Evolutionary conservation across 2,888 invertebrate genomes (phyloP).

Genomic region (Agriotes lineatus): DNA sequence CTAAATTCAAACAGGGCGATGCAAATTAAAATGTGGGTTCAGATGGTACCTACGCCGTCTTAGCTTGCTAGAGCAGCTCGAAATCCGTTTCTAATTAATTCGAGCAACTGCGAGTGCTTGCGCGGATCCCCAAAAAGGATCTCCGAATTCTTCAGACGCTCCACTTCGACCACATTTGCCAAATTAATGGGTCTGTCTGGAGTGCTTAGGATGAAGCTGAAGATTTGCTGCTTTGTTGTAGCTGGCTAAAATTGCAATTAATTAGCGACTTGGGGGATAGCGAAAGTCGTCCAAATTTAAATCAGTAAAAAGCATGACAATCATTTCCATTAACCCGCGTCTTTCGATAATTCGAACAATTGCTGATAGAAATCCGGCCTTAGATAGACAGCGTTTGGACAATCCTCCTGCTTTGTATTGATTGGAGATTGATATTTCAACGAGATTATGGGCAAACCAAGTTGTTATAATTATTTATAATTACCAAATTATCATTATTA

Average conservation of each 20-base stretch:
- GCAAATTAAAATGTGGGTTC: slow-evolving; percentile 12
- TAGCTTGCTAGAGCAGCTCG: neutral
- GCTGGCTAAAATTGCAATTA: neutral
- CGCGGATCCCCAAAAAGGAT: neutral
- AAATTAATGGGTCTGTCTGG: neutral
- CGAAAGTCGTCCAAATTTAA: neutral
- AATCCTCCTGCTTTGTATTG: neutral
- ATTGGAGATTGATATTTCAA: too few relatives aligned
- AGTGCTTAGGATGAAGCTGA: neutral
- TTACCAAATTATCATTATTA: too few relatives aligned
- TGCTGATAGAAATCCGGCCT: neutral
- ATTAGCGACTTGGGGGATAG: neutral
- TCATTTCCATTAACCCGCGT: neutral
- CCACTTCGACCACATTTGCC: neutral
- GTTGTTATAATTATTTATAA: too few relatives aligned
- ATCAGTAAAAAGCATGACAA: neutral
- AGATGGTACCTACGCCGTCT: neutral
- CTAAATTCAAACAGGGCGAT: neutral
- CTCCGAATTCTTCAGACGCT: slow-evolving; percentile 4
- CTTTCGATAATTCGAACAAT: neutral
- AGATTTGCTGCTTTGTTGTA: neutral
- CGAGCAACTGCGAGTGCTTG: neutral
- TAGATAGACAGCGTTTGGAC: neutral
- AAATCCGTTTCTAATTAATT: slow-evolving; percentile 1
- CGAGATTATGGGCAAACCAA: too few relatives aligned